Percentiles rank a stretch among this genome's conserved stretches.
Evolutionary conservation across 2,888 invertebrate species (phyloP).

Genomic region (Hipparchia semele): DNA sequence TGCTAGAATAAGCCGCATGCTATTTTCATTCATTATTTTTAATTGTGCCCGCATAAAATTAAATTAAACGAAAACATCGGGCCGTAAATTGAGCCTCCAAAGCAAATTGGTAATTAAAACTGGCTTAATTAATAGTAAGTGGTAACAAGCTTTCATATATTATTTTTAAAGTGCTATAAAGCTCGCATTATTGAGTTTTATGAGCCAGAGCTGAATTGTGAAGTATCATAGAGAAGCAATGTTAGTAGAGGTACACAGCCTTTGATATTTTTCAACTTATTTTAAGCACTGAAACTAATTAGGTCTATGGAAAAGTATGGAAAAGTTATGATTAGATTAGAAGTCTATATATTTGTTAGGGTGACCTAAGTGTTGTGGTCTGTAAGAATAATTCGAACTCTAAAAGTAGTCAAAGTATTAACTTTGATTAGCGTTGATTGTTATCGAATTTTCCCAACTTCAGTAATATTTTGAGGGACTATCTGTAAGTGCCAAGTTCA

Average conservation of each 20-base stretch:
- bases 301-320: too few relatives aligned
- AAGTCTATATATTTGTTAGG: too few relatives aligned
- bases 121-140: constrained; percentile 29
- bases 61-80: constrained; percentile 27
- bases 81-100: constrained; percentile 26
- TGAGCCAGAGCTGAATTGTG: neutral
- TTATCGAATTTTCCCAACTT: too few relatives aligned
- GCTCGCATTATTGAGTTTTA: constrained; percentile 8
- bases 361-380: too few relatives aligned
- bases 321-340: too few relatives aligned
- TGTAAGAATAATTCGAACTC: too few relatives aligned
- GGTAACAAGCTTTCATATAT: constrained; percentile 20
- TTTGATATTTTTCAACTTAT: neutral
- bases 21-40: constrained; percentile 16
- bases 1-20: neutral
- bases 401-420: too few relatives aligned
- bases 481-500: too few relatives aligned
- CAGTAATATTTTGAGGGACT: too few relatives aligned
- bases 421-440: too few relatives aligned
- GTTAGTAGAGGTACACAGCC: neutral
- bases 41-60: constrained; percentile 14
- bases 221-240: neutral
- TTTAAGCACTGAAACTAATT: neutral
- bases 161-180: constrained; percentile 22
- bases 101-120: constrained; percentile 29